phyloP scores from a whole-genome alignment of 2,113 vertebrate species.

The Colaptes auratus region DNA sequence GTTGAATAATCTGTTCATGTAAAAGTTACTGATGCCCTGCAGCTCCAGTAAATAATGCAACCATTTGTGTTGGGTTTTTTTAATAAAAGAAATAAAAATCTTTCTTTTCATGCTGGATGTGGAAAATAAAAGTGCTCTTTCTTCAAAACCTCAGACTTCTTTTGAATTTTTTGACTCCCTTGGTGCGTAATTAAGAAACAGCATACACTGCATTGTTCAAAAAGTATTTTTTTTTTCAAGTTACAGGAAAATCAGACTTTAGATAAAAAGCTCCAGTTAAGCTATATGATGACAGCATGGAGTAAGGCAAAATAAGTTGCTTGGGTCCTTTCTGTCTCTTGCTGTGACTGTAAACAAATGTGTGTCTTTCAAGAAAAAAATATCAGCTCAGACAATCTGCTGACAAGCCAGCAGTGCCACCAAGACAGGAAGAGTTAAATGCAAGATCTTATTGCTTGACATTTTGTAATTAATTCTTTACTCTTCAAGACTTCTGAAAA shows the following conservation, averaged over 20 bases:
- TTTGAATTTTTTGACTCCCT: neutral
- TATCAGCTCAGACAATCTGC: neutral
- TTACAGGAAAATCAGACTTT: neutral
- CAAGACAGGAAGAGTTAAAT: neutral
- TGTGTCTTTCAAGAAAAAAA: neutral
- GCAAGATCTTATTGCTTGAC: neutral
- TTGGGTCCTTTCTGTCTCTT: neutral
- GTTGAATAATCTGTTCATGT: neutral
- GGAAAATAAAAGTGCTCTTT: neutral
- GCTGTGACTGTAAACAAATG: neutral
- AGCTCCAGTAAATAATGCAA: slow-evolving; percentile 23
- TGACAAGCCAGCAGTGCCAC: neutral
- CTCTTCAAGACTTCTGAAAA: neutral
- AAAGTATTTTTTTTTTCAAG: neutral
- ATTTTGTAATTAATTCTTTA: neutral
- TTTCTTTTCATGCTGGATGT: neutral
- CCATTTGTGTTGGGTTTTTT: too few species aligned
- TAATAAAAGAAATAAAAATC: neutral
- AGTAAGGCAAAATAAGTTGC: neutral
- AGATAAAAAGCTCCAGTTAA: neutral
- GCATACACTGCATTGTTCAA: neutral
- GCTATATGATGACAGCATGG: neutral
- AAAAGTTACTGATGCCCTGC: neutral
- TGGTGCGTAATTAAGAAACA: slow-evolving; percentile 20
- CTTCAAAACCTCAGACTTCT: neutral